Evolutionary conservation across 2,797 vertebrate genomes (phyloP), one percentile per base, ranked within the genome.

Genomic region (Tamandua tetradactyla): DNA sequence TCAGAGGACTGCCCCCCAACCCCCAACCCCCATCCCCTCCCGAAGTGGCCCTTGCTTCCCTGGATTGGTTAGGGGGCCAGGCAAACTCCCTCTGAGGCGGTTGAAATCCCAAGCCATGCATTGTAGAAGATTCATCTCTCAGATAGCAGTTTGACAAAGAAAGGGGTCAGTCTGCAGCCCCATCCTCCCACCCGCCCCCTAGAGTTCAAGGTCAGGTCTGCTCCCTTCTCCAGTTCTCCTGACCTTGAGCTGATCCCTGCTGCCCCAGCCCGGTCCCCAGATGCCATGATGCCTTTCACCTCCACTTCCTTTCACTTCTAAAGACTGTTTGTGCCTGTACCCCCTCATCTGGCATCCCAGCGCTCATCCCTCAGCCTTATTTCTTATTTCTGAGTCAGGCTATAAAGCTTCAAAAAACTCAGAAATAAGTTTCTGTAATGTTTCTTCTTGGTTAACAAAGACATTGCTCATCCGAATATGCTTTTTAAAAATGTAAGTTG

Each of bases 371-470:
- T 87, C 74, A 49, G 20, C 42, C 12, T 62, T 18, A 22, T 82
- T 86, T 84, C 27, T 75, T 92, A 93, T 89, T 78, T 87, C 75
- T 76, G 23, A 40, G 35, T 49, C 23, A 37, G 64, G 44, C 35
- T 93, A 69, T 57, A 61, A 86, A 6, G 14, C 84, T 95, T 86
- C 59, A 40, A 62, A 82, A 15, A 52, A 17, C 15, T 3, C 55
- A 55, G 20, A 13, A 93, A 80, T 11, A 32, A 22, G n/a, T 55
- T 87, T 94, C 78, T 87, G 52, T 49, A 55, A 84, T 27, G 55
- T 72, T 81, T 90, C 64, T 89, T 76, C 49, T 76, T 64, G 35
- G 9, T 68, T 92, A 95, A 90, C 83, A 82, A 89, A 93, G 69
- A 78, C 42, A 6, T 72, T 87, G 25, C 76, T 57, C 61, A 66